Percentiles rank a stretch among this genome's conserved stretches.
These are phyloP conservation scores for Catagonus wagneri DNA, from an alignment of 2,113 vertebrate species.

Conservation along the genomic window DNA sequence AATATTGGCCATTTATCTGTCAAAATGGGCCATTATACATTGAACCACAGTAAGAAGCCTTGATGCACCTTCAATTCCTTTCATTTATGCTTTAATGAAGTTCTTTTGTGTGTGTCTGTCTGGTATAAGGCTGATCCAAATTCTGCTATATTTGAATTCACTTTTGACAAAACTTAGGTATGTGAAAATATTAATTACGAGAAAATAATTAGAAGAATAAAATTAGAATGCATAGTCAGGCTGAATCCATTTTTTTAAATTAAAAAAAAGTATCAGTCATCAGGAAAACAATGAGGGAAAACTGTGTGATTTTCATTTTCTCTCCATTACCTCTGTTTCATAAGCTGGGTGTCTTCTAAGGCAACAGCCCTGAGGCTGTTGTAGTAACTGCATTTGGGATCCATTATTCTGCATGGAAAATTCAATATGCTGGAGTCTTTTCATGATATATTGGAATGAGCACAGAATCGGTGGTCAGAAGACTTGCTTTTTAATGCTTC, in stretches of 20 bases:
- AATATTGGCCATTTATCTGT: slow-evolving; percentile 76
- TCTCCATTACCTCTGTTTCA: not conserved
- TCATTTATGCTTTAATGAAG: slow-evolving; percentile 58
- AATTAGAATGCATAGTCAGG: slow-evolving; percentile 47
- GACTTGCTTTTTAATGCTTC: slow-evolving; percentile 35
- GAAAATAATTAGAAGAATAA: slow-evolving; percentile 45
- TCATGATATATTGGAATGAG: not conserved
- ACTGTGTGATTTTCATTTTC: not conserved
- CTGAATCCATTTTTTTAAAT: not conserved
- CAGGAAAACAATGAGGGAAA: slow-evolving; percentile 10
- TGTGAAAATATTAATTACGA: slow-evolving; percentile 59
- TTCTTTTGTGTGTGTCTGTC: not conserved
- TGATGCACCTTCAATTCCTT: slow-evolving; percentile 46
- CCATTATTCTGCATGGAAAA: not conserved
- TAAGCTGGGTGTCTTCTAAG: not conserved
- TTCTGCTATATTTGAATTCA: slow-evolving; percentile 54
- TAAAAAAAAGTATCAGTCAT: not conserved
- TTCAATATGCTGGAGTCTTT: not conserved
- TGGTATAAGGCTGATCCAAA: slow-evolving; percentile 29
- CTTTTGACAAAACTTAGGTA: slow-evolving; percentile 59
- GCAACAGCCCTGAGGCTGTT: not conserved
- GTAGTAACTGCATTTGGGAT: not conserved
- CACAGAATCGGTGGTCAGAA: not conserved
- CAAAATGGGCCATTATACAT: slow-evolving; percentile 69
- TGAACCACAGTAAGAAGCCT: slow-evolving; percentile 64